phyloP scores from a whole-genome alignment of 2,888 invertebrate genomes.

The Brachycybe producta region DNA sequence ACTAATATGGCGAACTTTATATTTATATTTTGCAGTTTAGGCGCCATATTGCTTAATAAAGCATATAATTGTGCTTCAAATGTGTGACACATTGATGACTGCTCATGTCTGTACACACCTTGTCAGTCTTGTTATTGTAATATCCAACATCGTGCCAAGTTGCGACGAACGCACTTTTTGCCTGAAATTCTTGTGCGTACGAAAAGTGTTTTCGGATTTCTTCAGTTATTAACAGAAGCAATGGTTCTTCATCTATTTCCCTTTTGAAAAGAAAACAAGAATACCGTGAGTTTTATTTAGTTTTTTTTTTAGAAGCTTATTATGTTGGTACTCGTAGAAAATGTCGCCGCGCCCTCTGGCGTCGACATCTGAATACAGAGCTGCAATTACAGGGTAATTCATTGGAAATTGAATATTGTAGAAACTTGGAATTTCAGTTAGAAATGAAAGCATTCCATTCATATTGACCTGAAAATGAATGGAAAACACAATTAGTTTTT shows the following conservation, averaged over 20 bases:
- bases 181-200: conserved; percentile 55
- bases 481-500: too few species aligned
- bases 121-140: conserved; percentile 50
- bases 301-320: background rate
- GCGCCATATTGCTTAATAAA: too few species aligned
- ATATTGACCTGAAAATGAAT: conserved; percentile 70
- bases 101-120: too few species aligned
- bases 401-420: conserved; percentile 78
- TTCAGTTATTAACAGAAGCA: too few species aligned
- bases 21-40: too few species aligned
- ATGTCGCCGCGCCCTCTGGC: conserved; percentile 57
- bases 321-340: conserved; percentile 44
- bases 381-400: conserved; percentile 77
- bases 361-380: conserved; percentile 83
- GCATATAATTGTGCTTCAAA: too few species aligned
- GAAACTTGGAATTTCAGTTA: conserved; percentile 73
- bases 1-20: too few species aligned
- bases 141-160: conserved; percentile 86
- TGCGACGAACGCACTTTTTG: conserved; percentile 64
- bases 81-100: too few species aligned
- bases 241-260: conserved; percentile 39
- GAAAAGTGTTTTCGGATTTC: conserved; percentile 61
- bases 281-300: conserved; percentile 4
- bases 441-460: conserved; percentile 78
- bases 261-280: conserved; percentile 19